A percentile compares a stretch with the other conserved stretches of the same genome.
Conservation (phyloP, 2,113 vertebrate genomes). For the Octodon degus region DNA sequence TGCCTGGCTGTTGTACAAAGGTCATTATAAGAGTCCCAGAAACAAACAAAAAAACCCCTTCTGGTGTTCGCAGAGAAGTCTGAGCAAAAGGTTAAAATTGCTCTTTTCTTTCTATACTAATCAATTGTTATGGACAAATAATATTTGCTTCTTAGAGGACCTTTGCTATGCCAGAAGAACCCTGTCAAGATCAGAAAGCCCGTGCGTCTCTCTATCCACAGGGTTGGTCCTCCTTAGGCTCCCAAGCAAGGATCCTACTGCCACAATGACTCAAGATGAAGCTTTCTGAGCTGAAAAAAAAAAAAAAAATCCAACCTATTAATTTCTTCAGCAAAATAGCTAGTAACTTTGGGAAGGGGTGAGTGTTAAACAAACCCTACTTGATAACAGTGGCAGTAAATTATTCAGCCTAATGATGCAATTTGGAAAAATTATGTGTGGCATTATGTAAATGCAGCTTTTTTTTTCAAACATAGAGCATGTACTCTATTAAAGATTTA, state of each 20-base stretch:
- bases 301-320: neutral
- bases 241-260: neutral
- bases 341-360: neutral
- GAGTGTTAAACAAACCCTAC: neutral
- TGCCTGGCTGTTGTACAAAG: neutral
- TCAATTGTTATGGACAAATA: neutral
- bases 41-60: too few species aligned
- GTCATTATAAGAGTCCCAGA: accelerated
- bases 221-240: neutral
- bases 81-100: neutral
- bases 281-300: neutral
- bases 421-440: conserved; percentile 55
- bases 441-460: neutral
- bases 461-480: neutral
- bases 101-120: neutral
- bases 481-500: conserved; percentile 55
- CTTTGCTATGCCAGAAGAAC: neutral
- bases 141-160: neutral
- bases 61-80: neutral
- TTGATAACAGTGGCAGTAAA: neutral
- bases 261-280: neutral
- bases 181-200: neutral
- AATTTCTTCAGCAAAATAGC: neutral
- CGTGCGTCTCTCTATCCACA: neutral
- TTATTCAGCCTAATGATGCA: conserved; percentile 20